Evolutionary conservation across 1,140 invertebrate genomes (phyloP), one percentile per base, ranked within the genome.

Genomic region (Zaprionus vittiger): DNA sequence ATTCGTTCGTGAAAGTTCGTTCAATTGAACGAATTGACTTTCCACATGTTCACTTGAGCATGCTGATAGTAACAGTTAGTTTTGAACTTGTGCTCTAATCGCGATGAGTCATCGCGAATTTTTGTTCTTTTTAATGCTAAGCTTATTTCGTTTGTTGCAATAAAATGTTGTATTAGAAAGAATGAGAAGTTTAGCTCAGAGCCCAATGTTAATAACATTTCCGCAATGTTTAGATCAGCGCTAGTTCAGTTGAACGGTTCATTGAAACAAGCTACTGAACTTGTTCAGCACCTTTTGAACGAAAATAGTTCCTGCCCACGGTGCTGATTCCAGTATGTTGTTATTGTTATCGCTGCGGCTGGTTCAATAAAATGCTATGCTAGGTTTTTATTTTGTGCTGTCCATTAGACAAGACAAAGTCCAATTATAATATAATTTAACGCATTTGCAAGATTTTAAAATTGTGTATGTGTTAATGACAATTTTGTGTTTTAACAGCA

Each of bases 161-260:
- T 41, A 7, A 47, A 17, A 9, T 47, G 15, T 15, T 5, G 3
- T 11, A 20, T 17, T 17, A 47, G 41, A 7, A 17, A 12, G 11
- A 22, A 12, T 14, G 22, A 20, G 0, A 11, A 17, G 11, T 59
- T 26, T 26, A 1, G 37, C 14, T 37, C 0, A 9, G 0, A 47
- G 7, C 7, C 6, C n/a, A 47, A 47, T 47, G n/a, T 17, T 47
- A 17, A 17, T 38, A 41, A 60, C 37, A 24, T 41, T n/a, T 59
- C n/a, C 7, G 1, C 41, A 17, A 17, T 20, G 57, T 26, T 41
- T 41, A n/a, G 5, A 15, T 41, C 44, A 49, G 24, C 47, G 34
- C 20, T 31, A 31, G 37, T 60, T 60, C 57, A 24, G 4, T 26
- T 60, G 57, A 60, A 63, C 26, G 26, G 28, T 17, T 63, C 41